These are phyloP conservation scores for Tichodroma muraria DNA, from an alignment of 2,113 vertebrate species.

Conservation along the genomic window DNA sequence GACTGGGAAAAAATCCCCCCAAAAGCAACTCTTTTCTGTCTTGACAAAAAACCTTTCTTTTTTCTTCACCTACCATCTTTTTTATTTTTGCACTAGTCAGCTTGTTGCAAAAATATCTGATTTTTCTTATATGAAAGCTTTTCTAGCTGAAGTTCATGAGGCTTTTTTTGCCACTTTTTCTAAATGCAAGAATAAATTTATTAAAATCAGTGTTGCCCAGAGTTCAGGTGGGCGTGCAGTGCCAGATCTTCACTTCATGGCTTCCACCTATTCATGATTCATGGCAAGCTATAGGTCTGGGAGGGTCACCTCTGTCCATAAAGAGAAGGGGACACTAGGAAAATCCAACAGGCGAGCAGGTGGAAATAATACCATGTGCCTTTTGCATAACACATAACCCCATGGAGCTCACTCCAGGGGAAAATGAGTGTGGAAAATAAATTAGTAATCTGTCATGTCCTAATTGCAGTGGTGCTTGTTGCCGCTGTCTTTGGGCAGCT, in stretches of 20 bases:
- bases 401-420: neutral
- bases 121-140: neutral
- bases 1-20: neutral
- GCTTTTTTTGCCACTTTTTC: neutral
- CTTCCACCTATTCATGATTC: neutral
- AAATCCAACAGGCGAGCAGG: neutral
- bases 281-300: neutral
- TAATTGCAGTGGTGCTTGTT: neutral
- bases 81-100: neutral
- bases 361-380: neutral
- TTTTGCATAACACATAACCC: rapidly evolving
- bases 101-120: neutral
- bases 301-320: neutral
- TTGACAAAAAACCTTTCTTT: neutral
- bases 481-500: neutral
- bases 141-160: neutral
- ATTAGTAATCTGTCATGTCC: neutral
- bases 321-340: neutral
- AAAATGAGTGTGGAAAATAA: neutral
- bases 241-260: neutral
- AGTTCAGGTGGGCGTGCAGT: neutral
- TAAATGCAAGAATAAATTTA: neutral
- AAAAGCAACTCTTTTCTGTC: neutral
- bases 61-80: neutral
- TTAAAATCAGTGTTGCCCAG: neutral